Conservation (phyloP, 2,888 invertebrate species). For the Leucozona laternaria region DNA sequence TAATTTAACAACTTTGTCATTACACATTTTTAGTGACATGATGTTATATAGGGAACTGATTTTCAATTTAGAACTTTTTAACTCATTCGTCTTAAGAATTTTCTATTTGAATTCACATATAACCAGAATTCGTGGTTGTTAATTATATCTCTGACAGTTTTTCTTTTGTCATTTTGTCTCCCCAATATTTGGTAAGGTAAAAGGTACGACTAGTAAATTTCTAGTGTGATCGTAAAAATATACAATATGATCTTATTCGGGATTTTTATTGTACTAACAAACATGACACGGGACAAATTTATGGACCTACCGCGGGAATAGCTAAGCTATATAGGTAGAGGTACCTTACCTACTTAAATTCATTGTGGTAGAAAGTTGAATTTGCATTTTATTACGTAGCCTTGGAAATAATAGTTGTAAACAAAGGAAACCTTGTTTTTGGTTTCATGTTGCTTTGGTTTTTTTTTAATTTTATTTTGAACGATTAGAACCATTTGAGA, state of each 20-base stretch:
- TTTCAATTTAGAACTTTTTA: constrained; percentile 20
- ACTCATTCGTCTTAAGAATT: constrained; percentile 19
- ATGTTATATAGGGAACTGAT: constrained; percentile 45
- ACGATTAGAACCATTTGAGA: not conserved
- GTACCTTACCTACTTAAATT: not conserved
- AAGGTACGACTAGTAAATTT: not conserved
- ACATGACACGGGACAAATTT: constrained; percentile 48
- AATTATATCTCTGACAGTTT: constrained; percentile 42
- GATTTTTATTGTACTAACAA: constrained; percentile 48
- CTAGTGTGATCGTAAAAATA: constrained; percentile 51
- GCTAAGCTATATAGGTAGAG: too few relatives aligned
- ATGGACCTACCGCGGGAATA: constrained; percentile 8
- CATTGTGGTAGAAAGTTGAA: constrained; percentile 47
- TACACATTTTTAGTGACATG: constrained; percentile 61
- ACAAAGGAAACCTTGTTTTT: constrained; percentile 41
- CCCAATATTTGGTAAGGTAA: not conserved
- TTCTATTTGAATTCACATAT: constrained; percentile 24
- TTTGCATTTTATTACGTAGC: constrained; percentile 62
- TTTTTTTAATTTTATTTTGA: not conserved
- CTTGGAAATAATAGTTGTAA: constrained; percentile 48
- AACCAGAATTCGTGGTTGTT: constrained; percentile 22
- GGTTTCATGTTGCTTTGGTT: not conserved
- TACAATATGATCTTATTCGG: constrained; percentile 61
- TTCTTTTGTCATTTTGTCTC: not conserved
- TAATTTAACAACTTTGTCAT: constrained; percentile 48